Base-by-base conservation (phyloP, 2,797 vertebrate genomes). In the Pangasius sanitwongsei region DNA sequence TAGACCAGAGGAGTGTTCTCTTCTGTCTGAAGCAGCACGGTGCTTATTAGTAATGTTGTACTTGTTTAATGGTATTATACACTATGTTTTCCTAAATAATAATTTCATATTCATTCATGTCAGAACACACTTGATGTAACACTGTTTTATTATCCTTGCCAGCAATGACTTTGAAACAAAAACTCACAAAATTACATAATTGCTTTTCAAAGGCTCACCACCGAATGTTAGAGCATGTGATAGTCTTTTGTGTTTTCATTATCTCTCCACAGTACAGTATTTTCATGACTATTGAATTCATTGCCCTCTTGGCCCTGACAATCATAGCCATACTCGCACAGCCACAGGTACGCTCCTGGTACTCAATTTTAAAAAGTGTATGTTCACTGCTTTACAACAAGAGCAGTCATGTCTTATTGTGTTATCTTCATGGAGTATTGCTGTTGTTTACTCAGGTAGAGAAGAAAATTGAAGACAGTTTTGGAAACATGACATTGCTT, bases 241-340 rank as follows among this genome's bases (percentile, higher is more conserved):
- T 11, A 28, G 15, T 65, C 41, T 65, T 48, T 18, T 83, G 37
- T 63, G 12, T 4, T n/a, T 72, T 82, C 61, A 20, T 11, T 55
- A 78, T 87, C 72, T 59, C 80, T 84, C 61, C 70, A 87, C 80
- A 89, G 89, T 89, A 89, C 80, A 89, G 80, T 69, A 69, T 84
- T 44, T 89, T 89, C 70, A 87, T 84, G 69, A 20, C 13, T 15
- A 78, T 89, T 48, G 81, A 87, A 86, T 59, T 87, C 65, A 67
- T 83, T 44, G 69, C 63, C 18, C 69, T 89, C 61, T 53, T 78
- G 59, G 48, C 82, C 31, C 61, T 89, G 85, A 75, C 89, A 18
- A 72, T 89, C 86, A 57, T 89, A 84, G 70, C 86, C 50, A 89
- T 86, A 57, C 34, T 89, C 28, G 16, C 25, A 53, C 78, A 89